phyloP scores from a whole-genome alignment of 2,113 vertebrate species.

The Spheniscus mendiculus region DNA sequence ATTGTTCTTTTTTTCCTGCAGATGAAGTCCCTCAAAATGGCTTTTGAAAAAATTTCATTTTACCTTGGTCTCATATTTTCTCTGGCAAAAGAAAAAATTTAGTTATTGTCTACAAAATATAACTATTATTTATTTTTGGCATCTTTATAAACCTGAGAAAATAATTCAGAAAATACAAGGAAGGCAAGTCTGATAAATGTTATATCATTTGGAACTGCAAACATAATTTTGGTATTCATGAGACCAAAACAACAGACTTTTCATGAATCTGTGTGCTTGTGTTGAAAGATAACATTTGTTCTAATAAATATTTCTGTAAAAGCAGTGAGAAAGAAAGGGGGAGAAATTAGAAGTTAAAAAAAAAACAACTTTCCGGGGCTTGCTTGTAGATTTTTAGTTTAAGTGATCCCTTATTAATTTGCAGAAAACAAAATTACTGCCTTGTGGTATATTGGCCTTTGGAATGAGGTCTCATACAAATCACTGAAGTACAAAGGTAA shows the following conservation, averaged over 20 bases:
- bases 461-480: not conserved
- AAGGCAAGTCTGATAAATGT: not conserved
- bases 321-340: not conserved
- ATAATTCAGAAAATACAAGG: not conserved
- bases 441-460: not conserved
- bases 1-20: not conserved
- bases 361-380: accelerated
- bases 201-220: not conserved
- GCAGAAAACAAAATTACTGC: not conserved
- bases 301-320: not conserved
- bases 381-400: not conserved
- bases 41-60: not conserved
- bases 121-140: not conserved
- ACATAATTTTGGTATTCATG: not conserved
- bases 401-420: not conserved
- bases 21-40: not conserved
- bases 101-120: not conserved
- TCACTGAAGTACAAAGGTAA: not conserved
- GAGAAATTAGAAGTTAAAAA: not conserved
- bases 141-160: not conserved
- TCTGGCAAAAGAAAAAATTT: not conserved
- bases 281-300: not conserved
- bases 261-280: not conserved
- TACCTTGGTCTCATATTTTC: not conserved
- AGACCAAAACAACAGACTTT: not conserved